A percentile compares a stretch with the other conserved stretches of the same genome.
Evolutionary conservation across 2,888 invertebrate genomes (phyloP).

Genomic region (Microctonus hyperodae): DNA sequence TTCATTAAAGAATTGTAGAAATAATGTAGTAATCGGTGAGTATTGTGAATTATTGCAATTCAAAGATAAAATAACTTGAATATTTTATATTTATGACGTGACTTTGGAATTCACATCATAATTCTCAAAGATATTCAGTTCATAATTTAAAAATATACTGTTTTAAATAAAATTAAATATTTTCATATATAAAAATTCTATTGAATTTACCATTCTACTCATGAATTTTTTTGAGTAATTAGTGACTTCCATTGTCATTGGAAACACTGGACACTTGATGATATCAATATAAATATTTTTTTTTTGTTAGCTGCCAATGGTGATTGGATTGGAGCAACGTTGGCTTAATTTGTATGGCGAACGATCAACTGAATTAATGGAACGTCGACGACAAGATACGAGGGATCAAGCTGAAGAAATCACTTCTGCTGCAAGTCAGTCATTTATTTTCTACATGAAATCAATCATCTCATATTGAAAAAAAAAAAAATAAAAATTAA

Average conservation of each 20-base stretch:
- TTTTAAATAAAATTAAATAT: too few species aligned
- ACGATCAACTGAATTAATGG: slow-evolving; percentile 78
- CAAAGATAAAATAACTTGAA: slow-evolving; percentile 22
- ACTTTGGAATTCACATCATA: slow-evolving; percentile 36
- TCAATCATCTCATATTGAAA: slow-evolving; percentile 2
- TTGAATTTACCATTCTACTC: background rate
- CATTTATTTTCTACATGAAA: slow-evolving; percentile 35
- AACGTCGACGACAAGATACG: slow-evolving; percentile 88
- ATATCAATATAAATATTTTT: slow-evolving; percentile 32
- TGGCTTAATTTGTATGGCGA: slow-evolving; percentile 76
- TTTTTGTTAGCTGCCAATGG: slow-evolving; percentile 70
- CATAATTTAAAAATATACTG: too few species aligned
- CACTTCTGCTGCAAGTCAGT: slow-evolving; percentile 72
- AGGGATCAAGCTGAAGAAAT: slow-evolving; percentile 94
- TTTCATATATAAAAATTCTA: too few species aligned
- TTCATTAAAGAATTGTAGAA: slow-evolving; percentile 16
- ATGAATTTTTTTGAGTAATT: background rate
- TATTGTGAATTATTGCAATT: slow-evolving; percentile 30
- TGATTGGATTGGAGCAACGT: slow-evolving; percentile 81
- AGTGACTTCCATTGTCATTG: slow-evolving; percentile 25
- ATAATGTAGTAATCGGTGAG: slow-evolving; percentile 32
- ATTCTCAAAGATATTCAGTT: background rate
- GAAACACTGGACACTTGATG: slow-evolving; percentile 29
- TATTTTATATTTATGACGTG: slow-evolving; percentile 29
- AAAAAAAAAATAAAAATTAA: background rate